Evolutionary conservation across 2,797 vertebrate genomes (phyloP).

Genomic region (Gallinago nigripennis): DNA sequence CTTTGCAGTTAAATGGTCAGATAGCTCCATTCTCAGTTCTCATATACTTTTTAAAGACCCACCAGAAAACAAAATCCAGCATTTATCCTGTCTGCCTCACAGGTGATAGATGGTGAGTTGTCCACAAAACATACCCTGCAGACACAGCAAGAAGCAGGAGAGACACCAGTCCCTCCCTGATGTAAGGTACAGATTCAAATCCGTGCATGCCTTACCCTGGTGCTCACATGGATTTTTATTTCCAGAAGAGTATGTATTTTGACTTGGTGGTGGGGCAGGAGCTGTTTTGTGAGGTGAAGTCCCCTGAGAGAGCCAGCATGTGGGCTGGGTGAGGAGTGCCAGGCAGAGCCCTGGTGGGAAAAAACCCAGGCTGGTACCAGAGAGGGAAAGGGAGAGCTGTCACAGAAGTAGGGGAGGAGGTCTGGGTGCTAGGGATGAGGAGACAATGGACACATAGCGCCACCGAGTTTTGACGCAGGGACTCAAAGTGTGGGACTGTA

Average conservation of each 20-base stretch:
- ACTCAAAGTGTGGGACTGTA: background rate
- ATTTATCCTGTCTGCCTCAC: background rate
- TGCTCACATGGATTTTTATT: fast-evolving
- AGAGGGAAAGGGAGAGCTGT: background rate
- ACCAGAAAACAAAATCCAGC: background rate
- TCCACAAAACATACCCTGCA: background rate
- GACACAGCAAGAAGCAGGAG: background rate
- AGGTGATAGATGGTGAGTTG: fast-evolving
- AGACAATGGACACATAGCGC: fast-evolving
- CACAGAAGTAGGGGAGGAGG: background rate
- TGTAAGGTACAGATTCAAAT: no score
- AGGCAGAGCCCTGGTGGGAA: background rate
- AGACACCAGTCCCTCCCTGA: fast-evolving
- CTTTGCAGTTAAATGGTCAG: background rate
- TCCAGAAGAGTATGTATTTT: background rate
- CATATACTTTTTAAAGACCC: background rate
- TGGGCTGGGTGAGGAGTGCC: fast-evolving
- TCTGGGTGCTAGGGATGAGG: background rate
- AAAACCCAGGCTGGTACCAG: background rate
- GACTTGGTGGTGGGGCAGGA: background rate
- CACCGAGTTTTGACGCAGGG: fast-evolving
- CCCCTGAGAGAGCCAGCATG: background rate
- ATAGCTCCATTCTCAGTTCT: background rate
- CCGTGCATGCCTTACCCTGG: background rate
- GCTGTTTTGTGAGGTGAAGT: background rate